Percentiles rank a stretch among this genome's conserved stretches.
Conservation (phyloP, 2,888 invertebrate species). For the Aphodius sticticus region DNA sequence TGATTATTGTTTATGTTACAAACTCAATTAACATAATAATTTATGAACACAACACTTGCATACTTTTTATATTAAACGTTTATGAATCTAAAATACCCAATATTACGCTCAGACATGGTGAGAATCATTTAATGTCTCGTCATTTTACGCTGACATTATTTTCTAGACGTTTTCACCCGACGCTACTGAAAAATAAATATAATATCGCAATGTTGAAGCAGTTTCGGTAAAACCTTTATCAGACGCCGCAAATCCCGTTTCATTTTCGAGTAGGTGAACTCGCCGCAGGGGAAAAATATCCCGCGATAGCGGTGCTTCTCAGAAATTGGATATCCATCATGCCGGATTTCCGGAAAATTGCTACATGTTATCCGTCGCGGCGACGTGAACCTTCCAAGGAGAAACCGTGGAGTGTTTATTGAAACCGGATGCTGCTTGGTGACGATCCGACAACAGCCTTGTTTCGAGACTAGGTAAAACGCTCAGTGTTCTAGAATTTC, state of each 20-base stretch:
- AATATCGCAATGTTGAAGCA: background rate
- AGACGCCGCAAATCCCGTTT: background rate
- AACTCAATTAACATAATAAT: no score
- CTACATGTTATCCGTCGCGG: background rate
- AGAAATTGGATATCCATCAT: background rate
- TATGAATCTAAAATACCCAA: no score
- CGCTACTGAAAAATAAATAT: background rate
- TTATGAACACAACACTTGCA: no score
- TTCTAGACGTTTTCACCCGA: background rate
- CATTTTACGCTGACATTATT: background rate
- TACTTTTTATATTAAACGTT: no score
- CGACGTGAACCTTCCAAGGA: background rate
- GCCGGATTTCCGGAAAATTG: constrained; percentile 4
- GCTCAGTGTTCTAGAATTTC: background rate
- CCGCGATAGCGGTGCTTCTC: background rate
- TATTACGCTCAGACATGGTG: no score
- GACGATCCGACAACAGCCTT: background rate
- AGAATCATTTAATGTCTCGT: no score
- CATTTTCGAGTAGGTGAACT: constrained; percentile 4
- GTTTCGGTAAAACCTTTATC: background rate
- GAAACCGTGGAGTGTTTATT: background rate
- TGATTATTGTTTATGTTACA: no score
- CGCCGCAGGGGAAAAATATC: background rate
- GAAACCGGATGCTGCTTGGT: background rate
- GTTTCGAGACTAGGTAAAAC: background rate